Evolutionary conservation across 2,888 invertebrate genomes (phyloP), one percentile per base, ranked within the genome.

Genomic region (Orchesella flavescens): DNA sequence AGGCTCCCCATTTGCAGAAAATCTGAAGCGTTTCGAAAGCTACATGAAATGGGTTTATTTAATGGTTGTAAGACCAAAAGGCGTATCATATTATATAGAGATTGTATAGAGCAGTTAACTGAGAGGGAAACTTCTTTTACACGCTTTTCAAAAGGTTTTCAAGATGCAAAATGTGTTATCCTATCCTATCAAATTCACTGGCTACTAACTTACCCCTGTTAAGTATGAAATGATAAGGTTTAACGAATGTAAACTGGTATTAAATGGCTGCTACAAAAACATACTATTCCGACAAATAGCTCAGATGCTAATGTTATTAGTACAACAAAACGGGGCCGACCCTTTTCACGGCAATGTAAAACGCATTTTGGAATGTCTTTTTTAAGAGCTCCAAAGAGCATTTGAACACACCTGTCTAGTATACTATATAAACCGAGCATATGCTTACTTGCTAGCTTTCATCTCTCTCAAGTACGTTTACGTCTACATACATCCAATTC

Each of bases 71-170:
- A 34, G 34, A 34, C 3, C 34, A 34, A 34, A 34, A 34, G 34
- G 34, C 34, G 34, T 34, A 34, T 34, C 34, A 34, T 34, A 34
- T 34, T 34, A 7, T 34, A 34, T 34, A n/a, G 7, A 44, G 34
- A 24, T 24, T 66, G 15, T 7, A 66, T 5, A 66, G 19, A 44
- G 7, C 1, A 15, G 44, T 17, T 66, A 68, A 76, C 66, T 68
- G 76, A 76, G 76, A 76, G 76, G 76, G 76, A 76, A 76, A 57
- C 53, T 76, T 2, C 17, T 66, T 46, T 46, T 68, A 23, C 57
- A 57, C 66, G 23, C 66, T 66, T 65, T 75, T 24, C 24, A 66
- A 57, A 57, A 53, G 1, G n/a, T 53, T 13, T 46, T 53, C n/a
- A 13, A 53, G 13, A 10, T 10, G 46, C 53, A 3, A 3, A 53